Conservation (phyloP, 2,888 invertebrate species). For the Pristionchus maxplancki region DNA sequence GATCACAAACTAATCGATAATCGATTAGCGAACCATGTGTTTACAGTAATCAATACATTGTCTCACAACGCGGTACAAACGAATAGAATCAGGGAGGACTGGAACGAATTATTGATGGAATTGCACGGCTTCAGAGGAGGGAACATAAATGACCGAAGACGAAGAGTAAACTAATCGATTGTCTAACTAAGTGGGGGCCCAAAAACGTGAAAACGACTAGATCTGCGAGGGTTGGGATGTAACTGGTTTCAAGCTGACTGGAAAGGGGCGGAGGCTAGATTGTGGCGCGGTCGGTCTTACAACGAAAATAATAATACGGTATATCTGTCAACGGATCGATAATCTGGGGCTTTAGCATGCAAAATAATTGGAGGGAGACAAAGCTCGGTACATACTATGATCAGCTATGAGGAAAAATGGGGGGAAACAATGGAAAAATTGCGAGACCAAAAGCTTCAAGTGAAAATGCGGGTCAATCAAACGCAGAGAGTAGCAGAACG, state of each 20-base stretch:
- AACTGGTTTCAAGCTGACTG: slow-evolving; percentile 15
- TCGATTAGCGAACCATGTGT: slow-evolving; percentile 44
- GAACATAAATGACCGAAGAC: not conserved
- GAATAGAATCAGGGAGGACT: not conserved
- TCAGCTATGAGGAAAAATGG: not conserved
- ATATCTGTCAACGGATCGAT: slow-evolving; percentile 38
- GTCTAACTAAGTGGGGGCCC: not conserved
- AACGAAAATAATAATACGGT: slow-evolving; percentile 20
- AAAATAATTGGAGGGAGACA: not conserved
- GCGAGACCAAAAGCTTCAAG: not conserved
- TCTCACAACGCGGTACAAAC: not conserved
- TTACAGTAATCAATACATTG: slow-evolving; percentile 40
- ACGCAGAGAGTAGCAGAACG: not conserved
- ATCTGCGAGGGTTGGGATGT: not conserved
- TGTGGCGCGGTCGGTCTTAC: slow-evolving; percentile 7
- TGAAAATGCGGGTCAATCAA: slow-evolving; percentile 24
- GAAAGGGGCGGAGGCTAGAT: not conserved
- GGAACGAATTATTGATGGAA: slow-evolving; percentile 34
- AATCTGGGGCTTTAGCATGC: slow-evolving; percentile 7
- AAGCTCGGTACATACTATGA: slow-evolving; percentile 33
- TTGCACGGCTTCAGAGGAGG: not conserved
- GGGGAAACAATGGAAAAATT: not conserved
- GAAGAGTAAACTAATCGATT: not conserved
- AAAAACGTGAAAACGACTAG: not conserved
- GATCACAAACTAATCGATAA: slow-evolving; percentile 34